A percentile compares a stretch with the other conserved stretches of the same genome.
Evolutionary conservation across 2,113 vertebrate species (phyloP).

Genomic region (Salvelinus alpinus): DNA sequence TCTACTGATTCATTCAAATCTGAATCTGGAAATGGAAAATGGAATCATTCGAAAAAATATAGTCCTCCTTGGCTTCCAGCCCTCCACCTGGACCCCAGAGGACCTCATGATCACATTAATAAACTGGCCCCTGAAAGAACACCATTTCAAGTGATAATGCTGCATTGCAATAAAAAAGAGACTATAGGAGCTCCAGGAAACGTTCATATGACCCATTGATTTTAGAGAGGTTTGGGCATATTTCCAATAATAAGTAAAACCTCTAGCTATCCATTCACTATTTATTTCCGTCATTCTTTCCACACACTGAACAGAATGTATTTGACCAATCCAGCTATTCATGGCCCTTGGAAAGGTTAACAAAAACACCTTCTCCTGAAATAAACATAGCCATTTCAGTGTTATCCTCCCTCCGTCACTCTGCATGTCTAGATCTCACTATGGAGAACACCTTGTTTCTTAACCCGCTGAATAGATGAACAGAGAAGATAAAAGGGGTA

Average conservation of each 20-base stretch:
- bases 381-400: conserved; percentile 39
- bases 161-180: conserved; percentile 26
- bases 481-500: conserved; percentile 10
- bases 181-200: conserved; percentile 23
- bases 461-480: conserved; percentile 39
- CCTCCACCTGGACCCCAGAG: neutral
- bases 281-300: conserved; percentile 7
- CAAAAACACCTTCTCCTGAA: conserved; percentile 50
- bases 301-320: conserved; percentile 5
- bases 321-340: conserved; percentile 17
- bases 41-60: neutral
- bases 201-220: conserved; percentile 25
- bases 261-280: conserved; percentile 17
- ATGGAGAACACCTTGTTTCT: conserved; percentile 43
- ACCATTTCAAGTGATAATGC: conserved; percentile 10
- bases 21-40: too few species aligned
- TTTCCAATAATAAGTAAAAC: conserved; percentile 48
- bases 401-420: too few species aligned
- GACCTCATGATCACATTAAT: conserved; percentile 4
- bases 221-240: conserved; percentile 5
- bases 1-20: too few species aligned
- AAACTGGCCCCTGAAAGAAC: conserved; percentile 8
- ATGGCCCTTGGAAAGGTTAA: conserved; percentile 33
- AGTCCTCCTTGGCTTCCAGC: neutral
- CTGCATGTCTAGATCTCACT: conserved; percentile 33